Evolutionary conservation across 1,140 invertebrate genomes (phyloP).

Genomic region (Acromyrmex charruanus): DNA sequence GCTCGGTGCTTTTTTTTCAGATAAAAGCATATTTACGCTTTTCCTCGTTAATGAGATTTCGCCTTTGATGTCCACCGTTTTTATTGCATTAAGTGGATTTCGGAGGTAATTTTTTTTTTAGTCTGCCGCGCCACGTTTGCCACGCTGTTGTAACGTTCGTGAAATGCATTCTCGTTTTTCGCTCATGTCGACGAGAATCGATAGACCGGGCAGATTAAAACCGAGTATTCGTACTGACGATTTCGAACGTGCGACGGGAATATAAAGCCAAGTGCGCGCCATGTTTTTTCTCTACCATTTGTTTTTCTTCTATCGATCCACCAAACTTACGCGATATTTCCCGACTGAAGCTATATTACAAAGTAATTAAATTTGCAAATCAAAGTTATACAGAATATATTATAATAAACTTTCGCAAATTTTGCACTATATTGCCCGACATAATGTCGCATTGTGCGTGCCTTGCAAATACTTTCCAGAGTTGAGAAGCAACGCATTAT

Average conservation of each 20-base stretch:
- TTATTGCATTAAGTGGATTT: constrained; percentile 57
- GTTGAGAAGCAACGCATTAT: too few relatives aligned
- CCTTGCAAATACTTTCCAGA: not conserved
- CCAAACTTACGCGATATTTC: not conserved
- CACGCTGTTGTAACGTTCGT: constrained; percentile 32
- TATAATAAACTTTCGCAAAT: constrained; percentile 3
- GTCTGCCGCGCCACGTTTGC: constrained; percentile 17
- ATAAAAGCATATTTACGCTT: constrained; percentile 46
- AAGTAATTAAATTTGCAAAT: not conserved
- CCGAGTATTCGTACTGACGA: constrained; percentile 38
- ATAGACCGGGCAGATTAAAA: constrained; percentile 27
- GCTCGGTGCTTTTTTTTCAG: constrained; percentile 34
- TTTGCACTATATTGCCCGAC: not conserved
- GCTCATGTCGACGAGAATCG: constrained; percentile 38
- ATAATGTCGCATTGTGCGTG: not conserved
- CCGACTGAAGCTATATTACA: not conserved
- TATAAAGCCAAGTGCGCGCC: constrained; percentile 9
- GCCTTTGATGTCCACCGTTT: constrained; percentile 56
- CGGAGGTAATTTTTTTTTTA: constrained; percentile 50
- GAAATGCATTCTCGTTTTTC: constrained; percentile 48
- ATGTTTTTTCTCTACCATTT: not conserved
- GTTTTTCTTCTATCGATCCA: not conserved
- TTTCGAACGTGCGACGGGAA: constrained; percentile 22
- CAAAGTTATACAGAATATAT: not conserved
- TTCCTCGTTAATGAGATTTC: constrained; percentile 54